Evolutionary conservation across 2,888 invertebrate genomes (phyloP).

Genomic region (Notodromas monacha): DNA sequence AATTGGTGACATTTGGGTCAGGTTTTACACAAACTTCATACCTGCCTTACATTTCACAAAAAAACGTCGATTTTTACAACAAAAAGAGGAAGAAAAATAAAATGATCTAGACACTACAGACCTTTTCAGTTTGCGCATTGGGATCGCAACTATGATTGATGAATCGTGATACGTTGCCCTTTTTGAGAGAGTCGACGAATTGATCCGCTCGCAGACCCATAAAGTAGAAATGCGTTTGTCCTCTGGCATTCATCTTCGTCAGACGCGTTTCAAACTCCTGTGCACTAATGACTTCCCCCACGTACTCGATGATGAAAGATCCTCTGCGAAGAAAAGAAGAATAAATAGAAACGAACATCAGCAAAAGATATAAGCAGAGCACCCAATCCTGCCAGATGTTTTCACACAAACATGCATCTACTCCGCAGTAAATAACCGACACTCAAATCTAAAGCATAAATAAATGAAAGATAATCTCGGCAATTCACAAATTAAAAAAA

Average conservation of each 20-base stretch:
- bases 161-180: conserved; percentile 82
- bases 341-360: conserved; percentile 2
- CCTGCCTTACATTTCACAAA: no score
- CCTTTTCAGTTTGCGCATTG: conserved; percentile 88
- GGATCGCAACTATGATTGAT: conserved; percentile 98
- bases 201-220: conserved; percentile 80
- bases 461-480: background rate
- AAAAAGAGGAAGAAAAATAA: conserved; percentile 5
- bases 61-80: no score
- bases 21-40: no score
- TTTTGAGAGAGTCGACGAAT: conserved; percentile 78
- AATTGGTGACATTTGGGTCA: no score
- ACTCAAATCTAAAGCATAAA: background rate
- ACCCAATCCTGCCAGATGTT: no score
- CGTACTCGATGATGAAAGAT: conserved; percentile 86
- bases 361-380: no score
- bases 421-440: no score
- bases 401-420: conserved; percentile 1
- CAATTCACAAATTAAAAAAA: background rate
- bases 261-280: conserved; percentile 61
- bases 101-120: no score
- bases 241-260: conserved; percentile 54
- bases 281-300: conserved; percentile 78
- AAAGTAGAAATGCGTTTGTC: conserved; percentile 77
- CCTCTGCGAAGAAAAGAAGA: conserved; percentile 26